Evolutionary conservation across 2,113 vertebrate genomes (phyloP), one percentile per base, ranked within the genome.

Genomic region (Cariama cristata): DNA sequence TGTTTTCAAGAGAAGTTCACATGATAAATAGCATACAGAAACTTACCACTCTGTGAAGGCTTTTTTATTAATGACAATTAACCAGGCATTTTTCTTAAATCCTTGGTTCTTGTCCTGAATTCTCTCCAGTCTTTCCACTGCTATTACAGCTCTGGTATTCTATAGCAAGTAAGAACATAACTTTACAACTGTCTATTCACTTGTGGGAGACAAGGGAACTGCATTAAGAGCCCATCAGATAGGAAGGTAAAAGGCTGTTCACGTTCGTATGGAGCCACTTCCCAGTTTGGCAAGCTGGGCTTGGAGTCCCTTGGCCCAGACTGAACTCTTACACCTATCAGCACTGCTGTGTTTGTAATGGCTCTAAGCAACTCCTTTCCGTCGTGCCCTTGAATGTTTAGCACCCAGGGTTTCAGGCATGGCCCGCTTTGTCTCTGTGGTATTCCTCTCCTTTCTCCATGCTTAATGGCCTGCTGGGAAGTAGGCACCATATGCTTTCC

Each of bases 1-100:
- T 92, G 56, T 91, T 96, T 96, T 93, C 59, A 85, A 83, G 85
- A 63, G 80, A 96, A 86, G 79, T 86, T 97, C 75, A 56, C 8
- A 14, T 77, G 76, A 77, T 95, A 95, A 93, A 88, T 67, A 85
- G 47, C n/a, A n/a, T 81, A 92, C 22, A 83, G 90, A 83, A 96
- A 59, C 90, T 89, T 93, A 73, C 76, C 35, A 19, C 52, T 77
- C 42, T 68, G 23, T 63, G 69, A 90, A 82, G 69, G 18, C 3
- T 14, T 79, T 93, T 83, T 86, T 52, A 55, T 88, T 93, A 94
- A 69, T 83, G 72, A 79, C 82, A 79, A 40, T 93, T 88, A 94
- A 75, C 35, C 30, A 67, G 59, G 33, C 44, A 5, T 75, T 90
- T 93, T 91, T 79, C 73, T 95, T 86, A 89, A 66, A 89, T 91